Evolutionary conservation across 1,140 invertebrate species (phyloP).

Genomic region (Riptortus pedestris): DNA sequence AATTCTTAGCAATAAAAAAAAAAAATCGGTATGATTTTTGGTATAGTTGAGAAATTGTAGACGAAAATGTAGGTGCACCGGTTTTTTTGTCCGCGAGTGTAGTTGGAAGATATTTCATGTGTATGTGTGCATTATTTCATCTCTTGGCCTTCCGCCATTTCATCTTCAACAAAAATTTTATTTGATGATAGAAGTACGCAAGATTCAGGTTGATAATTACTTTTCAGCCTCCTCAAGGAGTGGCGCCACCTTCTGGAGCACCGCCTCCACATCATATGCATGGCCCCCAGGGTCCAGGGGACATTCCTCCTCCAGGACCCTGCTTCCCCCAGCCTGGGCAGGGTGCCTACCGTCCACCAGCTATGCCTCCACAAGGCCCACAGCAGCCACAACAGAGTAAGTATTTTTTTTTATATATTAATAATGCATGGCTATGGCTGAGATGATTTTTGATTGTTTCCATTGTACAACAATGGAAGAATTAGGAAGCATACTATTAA

Average conservation of each 20-base stretch:
- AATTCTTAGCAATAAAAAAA: too few relatives aligned
- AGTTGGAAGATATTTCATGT: too few relatives aligned
- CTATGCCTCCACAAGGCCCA: constrained; percentile 17
- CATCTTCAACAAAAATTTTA: too few relatives aligned
- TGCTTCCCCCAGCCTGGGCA: constrained; percentile 1
- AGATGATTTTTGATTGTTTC: not conserved
- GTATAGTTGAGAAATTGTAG: too few relatives aligned
- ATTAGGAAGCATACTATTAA: not conserved
- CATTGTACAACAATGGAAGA: not conserved
- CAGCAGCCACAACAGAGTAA: constrained; percentile 25
- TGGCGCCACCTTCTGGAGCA: constrained; percentile 12
- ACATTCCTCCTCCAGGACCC: not conserved
- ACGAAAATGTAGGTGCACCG: too few relatives aligned
- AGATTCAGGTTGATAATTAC: not conserved
- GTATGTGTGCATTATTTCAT: too few relatives aligned
- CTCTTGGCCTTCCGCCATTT: too few relatives aligned
- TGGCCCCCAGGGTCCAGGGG: constrained; percentile 17
- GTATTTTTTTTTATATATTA: constrained; percentile 6
- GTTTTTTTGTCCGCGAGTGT: too few relatives aligned
- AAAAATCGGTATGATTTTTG: too few relatives aligned
- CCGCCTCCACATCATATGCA: constrained; percentile 27
- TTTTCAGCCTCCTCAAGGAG: constrained; percentile 27
- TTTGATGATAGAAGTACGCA: too few relatives aligned
- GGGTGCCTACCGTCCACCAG: constrained; percentile 15
- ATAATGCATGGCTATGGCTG: too few relatives aligned